Base-by-base conservation (phyloP, 2,888 invertebrate genomes). In the Augochlorella aurata region DNA sequence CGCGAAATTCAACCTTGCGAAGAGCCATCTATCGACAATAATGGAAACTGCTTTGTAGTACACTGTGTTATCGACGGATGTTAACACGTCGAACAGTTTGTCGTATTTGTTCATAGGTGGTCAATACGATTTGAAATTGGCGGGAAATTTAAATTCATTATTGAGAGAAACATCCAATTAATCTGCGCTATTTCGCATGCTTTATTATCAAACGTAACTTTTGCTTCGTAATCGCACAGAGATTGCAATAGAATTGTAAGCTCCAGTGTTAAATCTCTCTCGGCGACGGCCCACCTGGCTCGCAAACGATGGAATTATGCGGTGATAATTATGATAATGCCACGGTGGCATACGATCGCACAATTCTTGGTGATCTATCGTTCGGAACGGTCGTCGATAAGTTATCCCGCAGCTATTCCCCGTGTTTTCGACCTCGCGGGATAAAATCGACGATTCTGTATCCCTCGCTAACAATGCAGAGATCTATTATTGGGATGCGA, bases 361-460 rank as follows among this genome's bases (percentile, higher is more conserved):
- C 66, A 74, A 66, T 77, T 77, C 78, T 77, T 65, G 12, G 1
- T 66, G 68, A 81, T 79, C 8, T 69, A 73, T 72, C n/a, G 54
- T n/a, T n/a, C n/a, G 44, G 38, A 52, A 14, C 61, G 1, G 45
- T 49, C 12, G 71, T 71, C 75, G 81, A 72, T 82, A 82, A 82
- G 21, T 81, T 81, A 75, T 12, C 68, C 29, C 24, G 65, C 44
- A n/a, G n/a, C 29, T 65, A 65, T 58, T 24, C 24, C 14, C 44
- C 44, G 44, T 38, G 38, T 38, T 65, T 38, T 65, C 63, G 50
- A 38, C n/a, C 71, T 68, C 74, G 52, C 7, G 47, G 29, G 82
- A 74, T 82, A 83, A 82, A 81, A 80, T 68, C 18, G 29, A 58
- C 73, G 24, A 50, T 58, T 54, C 8, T 21, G 49, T 68, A 83